Base-by-base conservation (phyloP, 2,888 invertebrate genomes). In the Synergus gifuensis region DNA sequence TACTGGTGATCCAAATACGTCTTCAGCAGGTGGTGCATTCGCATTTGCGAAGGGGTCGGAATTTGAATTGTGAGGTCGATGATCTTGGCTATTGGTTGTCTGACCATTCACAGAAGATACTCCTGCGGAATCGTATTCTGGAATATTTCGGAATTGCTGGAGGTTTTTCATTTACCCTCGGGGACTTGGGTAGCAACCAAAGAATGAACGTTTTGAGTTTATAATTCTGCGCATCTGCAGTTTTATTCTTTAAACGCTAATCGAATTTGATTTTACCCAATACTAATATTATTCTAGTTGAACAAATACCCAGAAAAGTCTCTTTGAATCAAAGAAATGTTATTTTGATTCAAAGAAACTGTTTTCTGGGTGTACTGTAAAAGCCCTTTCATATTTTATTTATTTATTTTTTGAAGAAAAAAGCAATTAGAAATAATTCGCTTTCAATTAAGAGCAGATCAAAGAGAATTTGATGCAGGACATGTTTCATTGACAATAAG, bases 81-180 rank as follows among this genome's bases (percentile, higher is more conserved):
- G 83, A 22, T 82, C 78, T 58, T 54, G 78, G 76, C 76, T 79
- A 64, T 79, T 84, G 28, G 82, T 77, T 12, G 84, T 87, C 5
- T 90, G 89, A 44, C 91, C 91, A 62, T 91, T 91, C 60, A 90
- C 87, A 62, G 87, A 84, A 3, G 90, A 87, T 4, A 90, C 86
- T 7, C 92, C 92, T 8, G 91, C 90, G 4, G 92, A 90, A 67
- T 91, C 90, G 85, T 86, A 91, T 78, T 87, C 92, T 92, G 89
- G 83, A 91, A 91, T 87, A 81, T 76, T 78, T 82, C 46, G 16
- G 36, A 63, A 81, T 79, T 83, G 81, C 81, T 79, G 40, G 64
- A 66, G 64, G 64, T 67, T 67, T 36, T 73, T 73, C n/a, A 54
- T 49, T 54, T 4, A 46, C 16, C 49, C 54, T 49, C 22, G 46